Evolutionary conservation across 2,888 invertebrate genomes (phyloP).

Genomic region (Cyclophora albipunctata): DNA sequence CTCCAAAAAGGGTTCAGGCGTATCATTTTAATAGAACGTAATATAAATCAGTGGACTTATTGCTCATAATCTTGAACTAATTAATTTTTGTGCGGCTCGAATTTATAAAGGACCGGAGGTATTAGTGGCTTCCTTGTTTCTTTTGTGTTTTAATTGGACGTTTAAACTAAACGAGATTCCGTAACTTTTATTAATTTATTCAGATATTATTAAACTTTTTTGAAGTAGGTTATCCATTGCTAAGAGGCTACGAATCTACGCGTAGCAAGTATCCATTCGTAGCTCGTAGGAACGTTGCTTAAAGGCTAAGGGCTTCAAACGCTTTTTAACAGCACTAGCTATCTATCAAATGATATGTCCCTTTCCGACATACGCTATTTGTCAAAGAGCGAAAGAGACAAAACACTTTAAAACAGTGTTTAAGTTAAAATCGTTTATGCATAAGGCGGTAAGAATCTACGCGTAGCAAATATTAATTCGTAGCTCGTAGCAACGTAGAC

Average conservation of each 20-base stretch:
- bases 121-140: slow-evolving; percentile 9
- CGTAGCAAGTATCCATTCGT: background rate
- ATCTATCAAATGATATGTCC: too few species aligned
- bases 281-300: background rate
- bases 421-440: too few species aligned
- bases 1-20: slow-evolving; percentile 29
- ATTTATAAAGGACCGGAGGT: slow-evolving; percentile 22
- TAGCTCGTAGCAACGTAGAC: too few species aligned
- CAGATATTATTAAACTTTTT: background rate
- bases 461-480: too few species aligned
- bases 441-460: too few species aligned
- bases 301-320: too few species aligned
- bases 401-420: too few species aligned
- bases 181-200: background rate
- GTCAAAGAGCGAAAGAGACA: too few species aligned
- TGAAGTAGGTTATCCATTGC: background rate
- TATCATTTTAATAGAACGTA: slow-evolving; percentile 29
- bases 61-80: slow-evolving; percentile 43
- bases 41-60: slow-evolving; percentile 41
- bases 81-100: slow-evolving; percentile 39
- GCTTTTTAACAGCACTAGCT: too few species aligned
- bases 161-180: background rate
- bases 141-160: slow-evolving; percentile 4
- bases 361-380: too few species aligned
- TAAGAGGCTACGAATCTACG: background rate